Evolutionary conservation across 2,888 invertebrate genomes (phyloP).

Genomic region (Lomographa bimaculata): DNA sequence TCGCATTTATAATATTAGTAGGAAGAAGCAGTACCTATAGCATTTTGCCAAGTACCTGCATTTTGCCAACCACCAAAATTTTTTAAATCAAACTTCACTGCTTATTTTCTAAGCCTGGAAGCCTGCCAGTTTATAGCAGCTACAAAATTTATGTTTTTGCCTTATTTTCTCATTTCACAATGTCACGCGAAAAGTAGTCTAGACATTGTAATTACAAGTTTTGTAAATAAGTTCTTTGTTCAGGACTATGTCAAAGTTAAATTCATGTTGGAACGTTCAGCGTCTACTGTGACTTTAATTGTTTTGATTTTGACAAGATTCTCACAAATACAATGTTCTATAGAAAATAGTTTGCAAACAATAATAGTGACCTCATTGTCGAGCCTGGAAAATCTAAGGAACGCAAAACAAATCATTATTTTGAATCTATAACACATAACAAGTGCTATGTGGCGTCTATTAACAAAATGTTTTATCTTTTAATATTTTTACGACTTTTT

Average conservation of each 20-base stretch:
- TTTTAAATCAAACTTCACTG: too few relatives aligned
- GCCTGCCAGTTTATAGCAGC: slow-evolving; percentile 12
- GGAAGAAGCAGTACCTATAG: too few relatives aligned
- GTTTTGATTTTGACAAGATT: slow-evolving; percentile 3
- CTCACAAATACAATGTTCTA: too few relatives aligned
- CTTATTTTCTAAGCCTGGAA: slow-evolving; percentile 14
- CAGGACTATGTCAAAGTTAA: slow-evolving; percentile 6
- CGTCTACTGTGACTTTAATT: not conserved
- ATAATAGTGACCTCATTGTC: slow-evolving; percentile 8
- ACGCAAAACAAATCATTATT: too few relatives aligned
- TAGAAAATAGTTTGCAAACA: slow-evolving; percentile 4
- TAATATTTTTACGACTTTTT: too few relatives aligned
- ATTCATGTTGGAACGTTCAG: not conserved
- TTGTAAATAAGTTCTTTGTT: slow-evolving; percentile 1
- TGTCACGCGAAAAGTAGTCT: slow-evolving; percentile 32
- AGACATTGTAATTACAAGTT: slow-evolving; percentile 31
- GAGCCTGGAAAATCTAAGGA: too few relatives aligned
- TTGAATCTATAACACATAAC: too few relatives aligned
- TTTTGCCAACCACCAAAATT: too few relatives aligned
- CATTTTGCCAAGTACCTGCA: too few relatives aligned
- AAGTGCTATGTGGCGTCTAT: too few relatives aligned
- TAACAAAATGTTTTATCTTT: too few relatives aligned
- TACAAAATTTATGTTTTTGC: slow-evolving; percentile 10
- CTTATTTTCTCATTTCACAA: slow-evolving; percentile 20
- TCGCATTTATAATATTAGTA: too few relatives aligned